phyloP scores from a whole-genome alignment of 2,888 invertebrate species.

The Xylota segnis region DNA sequence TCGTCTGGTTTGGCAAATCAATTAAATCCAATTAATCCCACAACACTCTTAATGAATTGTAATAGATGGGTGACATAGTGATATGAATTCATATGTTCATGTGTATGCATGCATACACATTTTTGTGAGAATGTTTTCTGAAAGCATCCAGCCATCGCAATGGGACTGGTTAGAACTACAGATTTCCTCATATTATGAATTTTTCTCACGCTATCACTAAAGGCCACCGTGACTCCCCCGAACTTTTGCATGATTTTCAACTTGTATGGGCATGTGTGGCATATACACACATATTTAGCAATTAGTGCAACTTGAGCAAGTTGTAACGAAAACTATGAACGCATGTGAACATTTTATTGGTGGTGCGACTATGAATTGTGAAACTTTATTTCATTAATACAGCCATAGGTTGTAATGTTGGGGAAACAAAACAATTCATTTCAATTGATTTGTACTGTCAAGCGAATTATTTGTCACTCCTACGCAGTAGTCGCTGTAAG shows the following conservation, averaged over 20 bases:
- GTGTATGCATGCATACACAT: not conserved
- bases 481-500: not conserved
- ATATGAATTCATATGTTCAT: slow-evolving; percentile 56
- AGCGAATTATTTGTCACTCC: not conserved
- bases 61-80: slow-evolving; percentile 84
- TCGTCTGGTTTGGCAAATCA: slow-evolving; percentile 85
- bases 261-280: slow-evolving; percentile 71
- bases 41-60: slow-evolving; percentile 84
- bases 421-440: slow-evolving; percentile 51
- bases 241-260: slow-evolving; percentile 84
- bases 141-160: slow-evolving; percentile 60
- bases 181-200: slow-evolving; percentile 79
- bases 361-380: slow-evolving; percentile 35
- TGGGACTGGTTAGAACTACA: slow-evolving; percentile 77
- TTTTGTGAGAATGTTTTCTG: slow-evolving; percentile 47
- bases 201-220: slow-evolving; percentile 83
- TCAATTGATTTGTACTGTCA: slow-evolving; percentile 24
- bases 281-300: too few species aligned
- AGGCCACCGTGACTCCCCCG: slow-evolving; percentile 83
- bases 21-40: slow-evolving; percentile 85
- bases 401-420: slow-evolving; percentile 56
- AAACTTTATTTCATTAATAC: slow-evolving; percentile 37
- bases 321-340: slow-evolving; percentile 41
- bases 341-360: slow-evolving; percentile 64
- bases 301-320: slow-evolving; percentile 70